Conservation (phyloP, 1,140 invertebrate genomes). For the Anastrepha ludens region DNA sequence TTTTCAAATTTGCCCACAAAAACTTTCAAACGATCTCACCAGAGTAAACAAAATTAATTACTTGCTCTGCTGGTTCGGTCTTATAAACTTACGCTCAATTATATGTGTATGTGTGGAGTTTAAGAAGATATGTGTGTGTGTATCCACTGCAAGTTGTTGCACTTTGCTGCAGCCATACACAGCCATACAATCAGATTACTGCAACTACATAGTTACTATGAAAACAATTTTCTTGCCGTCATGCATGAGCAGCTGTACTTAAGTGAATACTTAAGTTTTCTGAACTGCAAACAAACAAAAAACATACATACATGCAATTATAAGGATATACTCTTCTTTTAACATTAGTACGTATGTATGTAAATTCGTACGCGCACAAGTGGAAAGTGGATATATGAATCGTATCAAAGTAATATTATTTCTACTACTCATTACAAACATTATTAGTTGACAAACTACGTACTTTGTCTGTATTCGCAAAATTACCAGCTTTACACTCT, state of each 20-base stretch:
- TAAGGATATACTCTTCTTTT: too few species aligned
- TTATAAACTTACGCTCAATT: too few species aligned
- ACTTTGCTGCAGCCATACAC: neutral
- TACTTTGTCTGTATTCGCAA: neutral
- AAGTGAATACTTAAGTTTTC: slow-evolving; percentile 26
- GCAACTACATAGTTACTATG: neutral
- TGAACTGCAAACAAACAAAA: neutral
- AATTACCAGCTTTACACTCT: neutral
- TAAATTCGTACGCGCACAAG: too few species aligned
- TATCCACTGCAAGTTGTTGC: neutral
- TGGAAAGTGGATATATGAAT: too few species aligned
- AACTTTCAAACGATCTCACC: neutral
- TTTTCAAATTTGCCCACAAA: neutral
- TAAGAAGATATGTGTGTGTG: too few species aligned
- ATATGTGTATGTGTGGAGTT: too few species aligned
- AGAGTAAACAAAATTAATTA: slow-evolving; percentile 4
- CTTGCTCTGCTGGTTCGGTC: neutral
- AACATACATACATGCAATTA: too few species aligned
- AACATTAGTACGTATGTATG: neutral
- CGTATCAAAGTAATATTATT: too few species aligned
- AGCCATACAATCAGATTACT: too few species aligned
- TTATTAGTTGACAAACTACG: neutral
- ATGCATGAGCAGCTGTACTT: slow-evolving; percentile 4
- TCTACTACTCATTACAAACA: neutral
- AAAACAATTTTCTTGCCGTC: slow-evolving; percentile 10